Evolutionary conservation across 2,888 invertebrate genomes (phyloP), one percentile per base, ranked within the genome.

Genomic region (Anodontia alba): DNA sequence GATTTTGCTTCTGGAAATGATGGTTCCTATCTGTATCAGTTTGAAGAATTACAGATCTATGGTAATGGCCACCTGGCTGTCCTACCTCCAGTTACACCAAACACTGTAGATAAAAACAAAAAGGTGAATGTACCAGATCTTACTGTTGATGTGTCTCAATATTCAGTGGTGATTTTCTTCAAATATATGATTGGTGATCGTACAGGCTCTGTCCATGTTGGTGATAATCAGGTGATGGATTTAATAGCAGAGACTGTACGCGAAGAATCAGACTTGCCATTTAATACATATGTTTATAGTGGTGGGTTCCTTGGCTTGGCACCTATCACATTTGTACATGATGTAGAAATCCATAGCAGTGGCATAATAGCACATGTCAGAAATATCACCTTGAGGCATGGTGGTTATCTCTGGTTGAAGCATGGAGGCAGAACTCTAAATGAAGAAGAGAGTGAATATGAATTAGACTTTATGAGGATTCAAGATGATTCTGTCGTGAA

Each of bases 181-280:
- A 91, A 88, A 69, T 91, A 90, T 81, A 92, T 91, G 91, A 92
- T 92, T 42, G 91, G 91, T 15, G 91, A 92, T 73, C 77, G 91
- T 23, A 91, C 88, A 15, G 91, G 91, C 0, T 78, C 90, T 20
- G 88, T 92, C 0, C 91, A 92, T 79, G 79, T 92, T 0, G 89
- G 78, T 0, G 78, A 84, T 20, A 74, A 73, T 26, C 91, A 92
- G 70, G 81, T 83, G 0, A 78, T 91, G 85, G 89, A 91, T 72
- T 82, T 91, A 1, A 31, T 77, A 20, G 78, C 90, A 54, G 85
- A 89, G 57, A 80, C 90, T 38, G 26, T 23, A 7, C 81, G 91
- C 23, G 84, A 84, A 54, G 91, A 91, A 71, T 89, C 89, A 15
- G 91, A 92, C 69, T 88, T 92, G 12, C 91, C 91, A 0, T 92